A percentile compares a stretch with the other conserved stretches of the same genome.
Conservation (phyloP, 2,113 vertebrate genomes). For the Cariama cristata region DNA sequence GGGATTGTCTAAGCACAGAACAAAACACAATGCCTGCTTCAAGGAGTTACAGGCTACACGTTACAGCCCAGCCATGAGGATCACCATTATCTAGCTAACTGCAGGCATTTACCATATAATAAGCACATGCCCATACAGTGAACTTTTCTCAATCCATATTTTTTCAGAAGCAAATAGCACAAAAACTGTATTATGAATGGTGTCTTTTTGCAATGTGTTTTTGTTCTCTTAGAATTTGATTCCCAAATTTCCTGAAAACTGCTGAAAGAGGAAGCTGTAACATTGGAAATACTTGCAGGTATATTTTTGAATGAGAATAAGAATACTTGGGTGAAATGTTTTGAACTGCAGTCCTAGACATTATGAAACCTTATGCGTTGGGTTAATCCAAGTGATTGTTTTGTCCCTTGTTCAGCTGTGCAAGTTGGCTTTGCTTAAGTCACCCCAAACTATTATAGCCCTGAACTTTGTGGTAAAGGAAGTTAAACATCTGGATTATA, state of each 20-base stretch:
- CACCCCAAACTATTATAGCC: neutral
- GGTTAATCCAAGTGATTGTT: neutral
- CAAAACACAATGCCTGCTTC: neutral
- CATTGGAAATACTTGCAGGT: neutral
- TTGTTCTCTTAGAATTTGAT: neutral
- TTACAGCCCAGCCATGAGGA: neutral
- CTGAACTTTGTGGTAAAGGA: neutral
- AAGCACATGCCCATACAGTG: neutral
- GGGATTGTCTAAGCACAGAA: neutral
- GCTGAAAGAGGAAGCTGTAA: neutral
- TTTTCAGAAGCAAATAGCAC: neutral
- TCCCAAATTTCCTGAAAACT: neutral
- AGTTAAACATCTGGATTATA: neutral
- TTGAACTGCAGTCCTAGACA: neutral
- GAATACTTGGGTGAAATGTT: neutral
- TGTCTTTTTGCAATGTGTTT: neutral
- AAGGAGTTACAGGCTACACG: neutral
- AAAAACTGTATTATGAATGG: neutral
- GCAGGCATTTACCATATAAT: neutral
- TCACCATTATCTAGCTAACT: neutral
- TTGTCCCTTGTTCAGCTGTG: neutral
- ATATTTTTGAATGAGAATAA: neutral
- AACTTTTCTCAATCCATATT: neutral
- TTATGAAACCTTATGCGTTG: accelerated
- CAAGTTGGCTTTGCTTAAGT: neutral